These are phyloP conservation scores for Rhyacophila evoluta DNA, from an alignment of 2,888 invertebrate species.

Conservation along the genomic window DNA sequence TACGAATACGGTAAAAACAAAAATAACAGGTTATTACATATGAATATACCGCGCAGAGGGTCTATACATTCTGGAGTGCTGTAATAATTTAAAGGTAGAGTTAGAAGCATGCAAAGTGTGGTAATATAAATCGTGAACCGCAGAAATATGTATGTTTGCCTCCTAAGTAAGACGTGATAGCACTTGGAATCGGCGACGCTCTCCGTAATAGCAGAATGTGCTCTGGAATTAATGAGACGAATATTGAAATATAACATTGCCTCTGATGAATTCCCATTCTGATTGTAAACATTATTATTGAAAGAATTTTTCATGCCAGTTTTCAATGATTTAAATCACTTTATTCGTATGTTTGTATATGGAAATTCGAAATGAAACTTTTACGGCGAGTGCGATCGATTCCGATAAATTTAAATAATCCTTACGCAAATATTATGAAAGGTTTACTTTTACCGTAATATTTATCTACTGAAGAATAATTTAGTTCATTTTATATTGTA, in stretches of 20 bases:
- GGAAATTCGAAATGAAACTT: constrained; percentile 18
- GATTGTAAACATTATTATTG: constrained; percentile 4
- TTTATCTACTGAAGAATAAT: too few species aligned
- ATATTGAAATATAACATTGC: neutral
- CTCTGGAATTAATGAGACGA: constrained; percentile 48
- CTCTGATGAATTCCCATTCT: neutral
- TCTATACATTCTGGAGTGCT: constrained; percentile 9
- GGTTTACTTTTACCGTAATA: too few species aligned
- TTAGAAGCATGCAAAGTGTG: constrained; percentile 29
- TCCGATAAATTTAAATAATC: neutral
- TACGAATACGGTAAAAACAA: constrained; percentile 17
- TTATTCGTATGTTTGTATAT: neutral
- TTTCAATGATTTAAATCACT: neutral
- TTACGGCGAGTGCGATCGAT: neutral
- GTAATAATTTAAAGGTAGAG: constrained; percentile 22
- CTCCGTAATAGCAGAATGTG: constrained; percentile 33
- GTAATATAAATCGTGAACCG: constrained; percentile 31
- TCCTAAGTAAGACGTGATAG: constrained; percentile 36
- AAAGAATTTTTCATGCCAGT: neutral
- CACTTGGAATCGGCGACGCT: constrained; percentile 26
- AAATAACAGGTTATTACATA: constrained; percentile 9
- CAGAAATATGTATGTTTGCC: constrained; percentile 44
- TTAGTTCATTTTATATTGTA: too few species aligned
- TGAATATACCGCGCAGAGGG: constrained; percentile 2
- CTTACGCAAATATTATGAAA: too few species aligned